Conservation (phyloP, 2,113 vertebrate species). For the Plecturocebus donacophilus region DNA sequence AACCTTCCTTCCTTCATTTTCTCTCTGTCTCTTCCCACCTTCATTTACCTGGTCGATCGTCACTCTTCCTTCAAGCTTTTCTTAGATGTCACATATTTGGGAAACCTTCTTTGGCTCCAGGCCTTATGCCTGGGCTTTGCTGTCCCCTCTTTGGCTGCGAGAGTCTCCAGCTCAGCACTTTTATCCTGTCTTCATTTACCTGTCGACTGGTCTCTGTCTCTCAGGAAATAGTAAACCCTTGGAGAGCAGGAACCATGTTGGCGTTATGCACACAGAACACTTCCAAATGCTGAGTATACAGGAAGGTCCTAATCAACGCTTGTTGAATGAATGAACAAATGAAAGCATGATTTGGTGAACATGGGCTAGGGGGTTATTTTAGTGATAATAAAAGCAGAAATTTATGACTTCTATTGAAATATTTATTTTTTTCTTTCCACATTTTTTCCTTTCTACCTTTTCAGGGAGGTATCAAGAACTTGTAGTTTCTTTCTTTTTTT, state of each 20-base stretch:
- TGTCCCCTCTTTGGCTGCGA: background rate
- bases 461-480: background rate
- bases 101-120: background rate
- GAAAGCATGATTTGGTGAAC: background rate
- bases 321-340: background rate
- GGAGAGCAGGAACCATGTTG: background rate
- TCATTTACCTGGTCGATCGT: background rate
- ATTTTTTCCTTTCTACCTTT: background rate
- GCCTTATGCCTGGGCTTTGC: accelerated
- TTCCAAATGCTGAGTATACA: background rate
- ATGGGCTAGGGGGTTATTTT: background rate
- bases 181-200: background rate
- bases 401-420: background rate
- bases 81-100: background rate
- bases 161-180: background rate
- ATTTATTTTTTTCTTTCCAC: background rate
- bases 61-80: background rate
- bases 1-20: background rate
- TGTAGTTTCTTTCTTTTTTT: background rate
- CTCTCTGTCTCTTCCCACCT: background rate
- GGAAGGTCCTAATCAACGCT: background rate
- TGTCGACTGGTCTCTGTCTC: background rate
- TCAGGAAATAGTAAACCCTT: background rate
- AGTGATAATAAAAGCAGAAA: background rate
- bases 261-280: accelerated